A percentile compares a stretch with the other conserved stretches of the same genome.
These are phyloP conservation scores for Thalassarche chlororhynchos DNA, from an alignment of 2,113 vertebrate species.

Conservation along the genomic window DNA sequence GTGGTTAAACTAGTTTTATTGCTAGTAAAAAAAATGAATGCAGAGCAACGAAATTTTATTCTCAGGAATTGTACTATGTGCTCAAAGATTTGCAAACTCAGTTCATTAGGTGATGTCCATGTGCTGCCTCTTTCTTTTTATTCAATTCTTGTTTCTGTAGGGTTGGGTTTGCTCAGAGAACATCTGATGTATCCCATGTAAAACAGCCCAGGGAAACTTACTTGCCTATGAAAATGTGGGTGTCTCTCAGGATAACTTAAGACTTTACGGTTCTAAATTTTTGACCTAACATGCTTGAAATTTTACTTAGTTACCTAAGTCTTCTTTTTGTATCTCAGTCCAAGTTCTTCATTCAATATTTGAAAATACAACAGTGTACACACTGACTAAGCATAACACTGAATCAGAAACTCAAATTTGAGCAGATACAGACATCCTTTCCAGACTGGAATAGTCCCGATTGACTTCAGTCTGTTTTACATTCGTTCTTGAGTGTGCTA, in stretches of 20 bases:
- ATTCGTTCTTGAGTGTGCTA: not conserved
- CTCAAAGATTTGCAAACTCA: not conserved
- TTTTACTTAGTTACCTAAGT: not conserved
- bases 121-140: not conserved
- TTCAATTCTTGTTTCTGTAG: not conserved
- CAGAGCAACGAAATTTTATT: not conserved
- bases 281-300: not conserved
- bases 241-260: not conserved
- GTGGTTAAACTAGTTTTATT: not conserved
- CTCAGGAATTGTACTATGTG: not conserved
- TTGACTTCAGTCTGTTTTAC: not conserved
- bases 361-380: not conserved
- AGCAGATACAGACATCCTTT: not conserved
- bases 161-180: not conserved
- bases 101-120: not conserved
- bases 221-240: not conserved
- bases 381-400: not conserved
- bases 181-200: not conserved
- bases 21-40: not conserved
- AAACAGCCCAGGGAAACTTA: not conserved
- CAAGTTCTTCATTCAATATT: conserved; percentile 16
- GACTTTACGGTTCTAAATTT: not conserved
- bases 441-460: not conserved
- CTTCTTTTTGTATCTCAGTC: not conserved
- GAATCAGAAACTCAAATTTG: not conserved